Evolutionary conservation across 2,113 vertebrate genomes (phyloP).

Genomic region (Poeciliopsis turrubarensis): DNA sequence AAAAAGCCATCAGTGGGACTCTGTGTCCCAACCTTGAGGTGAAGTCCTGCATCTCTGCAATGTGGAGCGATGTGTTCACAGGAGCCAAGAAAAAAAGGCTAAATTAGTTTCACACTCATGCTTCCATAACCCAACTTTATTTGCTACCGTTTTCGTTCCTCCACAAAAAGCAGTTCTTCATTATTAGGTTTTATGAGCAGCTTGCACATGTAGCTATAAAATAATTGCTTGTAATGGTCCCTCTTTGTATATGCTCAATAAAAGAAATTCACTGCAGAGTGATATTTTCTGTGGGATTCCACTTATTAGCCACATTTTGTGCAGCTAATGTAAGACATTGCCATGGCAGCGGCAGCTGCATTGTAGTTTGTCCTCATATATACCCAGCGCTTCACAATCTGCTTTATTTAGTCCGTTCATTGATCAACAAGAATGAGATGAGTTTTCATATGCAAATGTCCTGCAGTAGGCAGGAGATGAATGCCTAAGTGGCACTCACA

Average conservation of each 20-base stretch:
- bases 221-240: slow-evolving; percentile 44
- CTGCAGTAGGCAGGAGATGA: slow-evolving; percentile 45
- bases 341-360: slow-evolving; percentile 25
- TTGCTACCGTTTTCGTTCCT: background rate
- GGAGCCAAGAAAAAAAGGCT: slow-evolving; percentile 25
- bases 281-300: slow-evolving; percentile 33
- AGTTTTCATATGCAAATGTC: slow-evolving; percentile 58
- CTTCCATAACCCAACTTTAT: background rate
- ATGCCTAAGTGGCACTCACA: slow-evolving; percentile 61
- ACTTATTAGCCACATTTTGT: slow-evolving; percentile 44
- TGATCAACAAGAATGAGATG: slow-evolving; percentile 60
- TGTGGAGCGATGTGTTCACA: slow-evolving; percentile 46
- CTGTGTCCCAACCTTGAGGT: slow-evolving; percentile 50
- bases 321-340: slow-evolving; percentile 40
- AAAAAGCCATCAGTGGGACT: slow-evolving; percentile 64
- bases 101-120: slow-evolving; percentile 13
- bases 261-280: slow-evolving; percentile 27
- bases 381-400: slow-evolving; percentile 24
- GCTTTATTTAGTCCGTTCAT: slow-evolving; percentile 53
- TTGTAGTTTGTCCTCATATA: slow-evolving; percentile 40
- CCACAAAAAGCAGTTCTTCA: slow-evolving; percentile 1
- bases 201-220: slow-evolving; percentile 9
- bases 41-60: slow-evolving; percentile 28
- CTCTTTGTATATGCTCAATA: slow-evolving; percentile 34
- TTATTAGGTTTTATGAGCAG: slow-evolving; percentile 51